Evolutionary conservation across 1,140 invertebrate genomes (phyloP).

Genomic region (Drosophila kohkoa): DNA sequence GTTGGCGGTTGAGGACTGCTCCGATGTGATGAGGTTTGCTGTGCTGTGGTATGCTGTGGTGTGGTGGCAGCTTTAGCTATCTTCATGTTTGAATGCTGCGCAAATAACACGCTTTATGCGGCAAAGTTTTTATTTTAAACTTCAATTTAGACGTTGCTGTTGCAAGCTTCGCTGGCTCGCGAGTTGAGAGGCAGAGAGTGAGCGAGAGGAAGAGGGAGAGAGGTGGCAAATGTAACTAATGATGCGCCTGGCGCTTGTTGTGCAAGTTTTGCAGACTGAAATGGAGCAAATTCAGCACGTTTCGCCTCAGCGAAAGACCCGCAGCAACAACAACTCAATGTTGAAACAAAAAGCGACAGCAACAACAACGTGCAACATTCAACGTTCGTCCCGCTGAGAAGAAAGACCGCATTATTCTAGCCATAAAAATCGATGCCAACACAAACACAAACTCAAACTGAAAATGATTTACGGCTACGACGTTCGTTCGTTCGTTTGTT

Average conservation of each 20-base stretch:
- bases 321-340: constrained; percentile 7
- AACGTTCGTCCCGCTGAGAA: neutral
- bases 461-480: constrained; percentile 53
- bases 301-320: constrained; percentile 36
- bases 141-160: constrained; percentile 69
- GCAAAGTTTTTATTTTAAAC: constrained; percentile 80
- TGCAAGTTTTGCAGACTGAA: constrained; percentile 63
- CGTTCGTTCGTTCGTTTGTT: constrained; percentile 3
- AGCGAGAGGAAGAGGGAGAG: neutral
- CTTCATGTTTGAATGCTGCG: constrained; percentile 48
- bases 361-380: constrained; percentile 13
- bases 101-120: constrained; percentile 74
- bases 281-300: constrained; percentile 82
- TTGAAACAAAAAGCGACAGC: constrained; percentile 23
- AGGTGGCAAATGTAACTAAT: constrained; percentile 70
- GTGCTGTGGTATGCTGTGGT: no score
- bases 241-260: constrained; percentile 63
- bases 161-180: constrained; percentile 15
- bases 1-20: neutral
- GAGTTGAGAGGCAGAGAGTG: constrained; percentile 7
- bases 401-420: constrained; percentile 18
- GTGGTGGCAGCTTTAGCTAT: constrained; percentile 24
- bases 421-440: constrained; percentile 46
- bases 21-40: no score
- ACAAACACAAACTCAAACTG: constrained; percentile 3